Evolutionary conservation across 1,140 invertebrate species (phyloP), one percentile per base, ranked within the genome.

Genomic region (Drosophila punjabiensis): DNA sequence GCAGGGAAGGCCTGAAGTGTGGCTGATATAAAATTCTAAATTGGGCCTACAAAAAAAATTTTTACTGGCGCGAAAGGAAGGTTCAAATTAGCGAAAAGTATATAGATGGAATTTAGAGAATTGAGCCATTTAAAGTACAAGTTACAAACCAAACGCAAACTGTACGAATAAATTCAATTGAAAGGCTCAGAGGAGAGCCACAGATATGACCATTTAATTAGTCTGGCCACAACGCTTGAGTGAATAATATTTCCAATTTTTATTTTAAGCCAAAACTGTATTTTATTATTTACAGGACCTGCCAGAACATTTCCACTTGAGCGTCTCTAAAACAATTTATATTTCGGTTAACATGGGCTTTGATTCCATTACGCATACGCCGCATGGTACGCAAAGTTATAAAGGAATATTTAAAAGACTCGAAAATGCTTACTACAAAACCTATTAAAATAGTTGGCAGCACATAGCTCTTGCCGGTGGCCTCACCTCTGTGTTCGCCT

Each of bases 331-430:
- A 70, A 59, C n/a, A 37, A 24, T 52, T 62, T 62, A 24, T 43
- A 74, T 74, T 33, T 45, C 33, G 18, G 37, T 14, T 11, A 28
- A 43, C 47, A n/a, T 14, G 16, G 47, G 50, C 13, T 70, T 63
- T 79, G 14, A 78, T 79, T 52, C 7, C 32, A 78, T 78, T 66
- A 77, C 63, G 75, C 55, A 77, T 77, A 77, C 75, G 73, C 55
- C 55, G 47, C 55, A 37, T 60, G 47, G 62, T 28, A 67, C 33
- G 32, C 9, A 5, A 66, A 33, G 18, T 14, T 28, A 30, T 45
- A 53, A 35, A 43, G 11, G 28, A 58, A 55, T 74, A 52, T 59
- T 74, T 43, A 70, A 77, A 41, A 47, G 69, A 67, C 83, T 82
- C 70, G 59, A 45, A 70, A 68, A 64, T 79, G 58, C 63, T 50